Conservation (phyloP, 2,797 vertebrate genomes). For the Hydrolagus colliei region DNA sequence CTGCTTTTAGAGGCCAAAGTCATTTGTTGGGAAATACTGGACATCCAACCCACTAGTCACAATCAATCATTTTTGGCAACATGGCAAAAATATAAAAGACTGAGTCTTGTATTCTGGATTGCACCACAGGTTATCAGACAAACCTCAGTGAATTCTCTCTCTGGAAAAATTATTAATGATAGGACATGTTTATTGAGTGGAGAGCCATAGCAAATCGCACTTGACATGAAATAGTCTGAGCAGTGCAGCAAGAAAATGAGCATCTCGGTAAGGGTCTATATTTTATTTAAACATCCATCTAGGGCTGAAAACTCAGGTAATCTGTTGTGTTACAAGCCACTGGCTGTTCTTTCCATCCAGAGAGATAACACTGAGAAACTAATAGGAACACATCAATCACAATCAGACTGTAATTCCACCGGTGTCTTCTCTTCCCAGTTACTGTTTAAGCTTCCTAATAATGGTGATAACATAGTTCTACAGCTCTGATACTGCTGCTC, state of each 20-base stretch:
- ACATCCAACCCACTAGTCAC: conserved; percentile 66
- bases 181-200: conserved; percentile 82
- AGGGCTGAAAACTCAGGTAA: conserved; percentile 79
- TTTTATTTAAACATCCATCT: conserved; percentile 77
- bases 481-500: conserved; percentile 60
- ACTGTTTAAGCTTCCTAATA: conserved; percentile 73
- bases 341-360: conserved; percentile 75
- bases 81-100: conserved; percentile 61
- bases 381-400: conserved; percentile 89
- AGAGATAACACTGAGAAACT: conserved; percentile 72
- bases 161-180: conserved; percentile 81
- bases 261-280: conserved; percentile 80
- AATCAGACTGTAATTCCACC: conserved; percentile 77
- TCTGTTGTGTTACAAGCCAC: conserved; percentile 94
- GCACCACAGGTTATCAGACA: conserved; percentile 41
- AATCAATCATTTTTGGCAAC: conserved; percentile 88
- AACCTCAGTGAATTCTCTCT: conserved; percentile 50
- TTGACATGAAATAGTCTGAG: conserved; percentile 72
- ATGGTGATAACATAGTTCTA: conserved; percentile 79
- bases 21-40: conserved; percentile 90
- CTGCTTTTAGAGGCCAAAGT: conserved; percentile 84
- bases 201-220: conserved; percentile 72
- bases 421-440: conserved; percentile 66
- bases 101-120: conserved; percentile 64
- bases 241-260: conserved; percentile 71